phyloP scores from a whole-genome alignment of 1,140 invertebrate genomes.

The Dendrolimus punctatus region DNA sequence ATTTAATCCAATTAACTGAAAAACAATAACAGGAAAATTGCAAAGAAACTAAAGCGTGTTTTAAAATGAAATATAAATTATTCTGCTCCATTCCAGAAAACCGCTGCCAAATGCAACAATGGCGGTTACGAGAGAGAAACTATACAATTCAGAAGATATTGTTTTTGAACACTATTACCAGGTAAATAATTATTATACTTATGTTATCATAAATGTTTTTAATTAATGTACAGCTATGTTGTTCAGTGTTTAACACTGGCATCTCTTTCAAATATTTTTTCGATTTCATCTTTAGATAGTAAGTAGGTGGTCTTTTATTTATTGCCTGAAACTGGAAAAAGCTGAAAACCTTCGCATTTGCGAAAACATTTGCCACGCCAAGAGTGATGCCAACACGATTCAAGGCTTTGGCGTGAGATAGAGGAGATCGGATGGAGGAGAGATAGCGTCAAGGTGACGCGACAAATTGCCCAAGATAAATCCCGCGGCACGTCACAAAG shows the following conservation, averaged over 20 bases:
- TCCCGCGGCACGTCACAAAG: too few species aligned
- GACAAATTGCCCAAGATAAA: too few species aligned
- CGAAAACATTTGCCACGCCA: too few species aligned
- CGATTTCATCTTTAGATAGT: neutral
- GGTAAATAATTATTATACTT: conserved; percentile 23
- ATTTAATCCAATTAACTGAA: neutral
- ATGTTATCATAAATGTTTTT: neutral
- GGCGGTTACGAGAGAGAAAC: conserved; percentile 32
- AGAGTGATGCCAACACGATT: too few species aligned
- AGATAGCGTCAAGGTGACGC: too few species aligned
- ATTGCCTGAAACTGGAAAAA: too few species aligned
- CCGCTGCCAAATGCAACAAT: conserved; percentile 39
- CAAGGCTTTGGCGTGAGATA: too few species aligned
- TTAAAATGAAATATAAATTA: conserved; percentile 2
- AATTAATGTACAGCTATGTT: neutral
- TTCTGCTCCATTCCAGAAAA: conserved; percentile 30
- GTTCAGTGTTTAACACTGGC: neutral
- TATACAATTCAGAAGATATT: conserved; percentile 23
- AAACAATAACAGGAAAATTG: neutral
- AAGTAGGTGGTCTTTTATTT: too few species aligned
- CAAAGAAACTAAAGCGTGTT: neutral
- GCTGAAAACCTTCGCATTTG: too few species aligned
- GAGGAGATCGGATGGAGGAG: too few species aligned
- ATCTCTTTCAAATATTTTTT: neutral
- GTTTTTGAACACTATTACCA: conserved; percentile 45